Conservation (phyloP, 2,797 vertebrate species). For the Acanthurus lineatus region DNA sequence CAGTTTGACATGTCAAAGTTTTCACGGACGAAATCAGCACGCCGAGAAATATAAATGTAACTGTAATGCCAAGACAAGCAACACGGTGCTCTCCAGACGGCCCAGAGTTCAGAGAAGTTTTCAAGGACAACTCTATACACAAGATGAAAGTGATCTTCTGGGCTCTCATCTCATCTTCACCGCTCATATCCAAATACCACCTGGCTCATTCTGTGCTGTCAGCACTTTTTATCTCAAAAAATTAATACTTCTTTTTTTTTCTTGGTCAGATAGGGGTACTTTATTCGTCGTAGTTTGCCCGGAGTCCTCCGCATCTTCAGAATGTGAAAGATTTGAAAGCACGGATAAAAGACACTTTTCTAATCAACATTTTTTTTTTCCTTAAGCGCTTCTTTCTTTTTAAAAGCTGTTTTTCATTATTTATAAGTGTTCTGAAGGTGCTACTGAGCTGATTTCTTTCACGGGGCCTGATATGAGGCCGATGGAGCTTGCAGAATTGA, state of each 20-base stretch:
- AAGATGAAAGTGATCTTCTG: constrained; percentile 81
- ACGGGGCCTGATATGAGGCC: constrained; percentile 92
- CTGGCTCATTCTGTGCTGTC: constrained; percentile 82
- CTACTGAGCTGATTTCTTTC: constrained; percentile 95
- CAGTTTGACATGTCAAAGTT: constrained; percentile 42
- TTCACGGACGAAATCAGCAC: not conserved
- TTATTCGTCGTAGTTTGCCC: constrained; percentile 79
- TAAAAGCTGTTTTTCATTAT: constrained; percentile 99
- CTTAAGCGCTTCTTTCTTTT: constrained; percentile 91
- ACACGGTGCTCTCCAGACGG: constrained; percentile 50
- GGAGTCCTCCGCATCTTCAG: constrained; percentile 83
- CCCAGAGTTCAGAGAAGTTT: constrained; percentile 75
- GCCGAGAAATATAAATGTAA: constrained; percentile 35
- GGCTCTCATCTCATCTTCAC: constrained; percentile 77
- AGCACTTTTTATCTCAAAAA: constrained; percentile 85
- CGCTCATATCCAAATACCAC: constrained; percentile 82
- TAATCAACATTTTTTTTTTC: constrained; percentile 91
- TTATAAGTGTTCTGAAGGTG: constrained; percentile 98
- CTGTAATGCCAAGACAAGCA: constrained; percentile 43
- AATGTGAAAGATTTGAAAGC: constrained; percentile 85
- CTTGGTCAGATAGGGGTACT: constrained; percentile 76
- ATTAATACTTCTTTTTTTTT: constrained; percentile 78
- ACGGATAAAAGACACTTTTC: constrained; percentile 91
- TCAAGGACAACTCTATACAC: constrained; percentile 79
- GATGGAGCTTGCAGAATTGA: constrained; percentile 98